Evolutionary conservation across 2,113 vertebrate species (phyloP), one percentile per base, ranked within the genome.

Genomic region (Microtus pennsylvanicus): DNA sequence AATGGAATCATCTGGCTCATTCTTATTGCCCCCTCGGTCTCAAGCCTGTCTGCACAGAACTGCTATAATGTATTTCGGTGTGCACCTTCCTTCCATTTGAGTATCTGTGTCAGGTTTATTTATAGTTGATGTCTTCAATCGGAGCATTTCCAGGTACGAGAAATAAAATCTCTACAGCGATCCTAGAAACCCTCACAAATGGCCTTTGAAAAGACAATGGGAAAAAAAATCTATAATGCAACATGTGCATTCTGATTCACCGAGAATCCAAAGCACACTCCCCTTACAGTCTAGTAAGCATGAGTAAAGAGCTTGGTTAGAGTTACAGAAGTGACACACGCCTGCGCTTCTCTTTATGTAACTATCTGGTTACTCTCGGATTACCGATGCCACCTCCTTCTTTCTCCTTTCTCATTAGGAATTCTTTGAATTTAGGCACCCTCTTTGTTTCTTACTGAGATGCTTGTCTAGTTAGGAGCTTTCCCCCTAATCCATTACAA

Each of bases 181-280:
- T 95, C 76, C 97, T 98, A 96, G 93, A 98, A 98, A 98, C 95
- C 93, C 61, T 97, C 96, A 96, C 98, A 98, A 97, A 97, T 82
- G 69, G 96, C 89, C 70, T 98, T 98, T 97, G 94, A 95, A 96
- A 98, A 95, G 90, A 96, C 95, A 97, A 96, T 89, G 93, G 80
- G 6, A 83, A 97, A 97, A 97, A 97, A 89, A 86, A 95, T 98
- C 97, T 96, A 87, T 96, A 95, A 96, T 96, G 90, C 83, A 95
- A 97, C 95, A 94, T 92, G 77, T 91, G 91, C 86, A 97, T 94
- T 94, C 97, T 97, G 87, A 98, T 97, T 97, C 95, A 82, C 95
- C 90, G 86, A 89, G 70, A 94, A 80, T 93, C 90, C 92, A 94
- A 91, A 97, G 67, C 63, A 93, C 94, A 85, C 28, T 97, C 94